Conservation (phyloP, 2,113 vertebrate genomes). For the Ophiodon elongatus region DNA sequence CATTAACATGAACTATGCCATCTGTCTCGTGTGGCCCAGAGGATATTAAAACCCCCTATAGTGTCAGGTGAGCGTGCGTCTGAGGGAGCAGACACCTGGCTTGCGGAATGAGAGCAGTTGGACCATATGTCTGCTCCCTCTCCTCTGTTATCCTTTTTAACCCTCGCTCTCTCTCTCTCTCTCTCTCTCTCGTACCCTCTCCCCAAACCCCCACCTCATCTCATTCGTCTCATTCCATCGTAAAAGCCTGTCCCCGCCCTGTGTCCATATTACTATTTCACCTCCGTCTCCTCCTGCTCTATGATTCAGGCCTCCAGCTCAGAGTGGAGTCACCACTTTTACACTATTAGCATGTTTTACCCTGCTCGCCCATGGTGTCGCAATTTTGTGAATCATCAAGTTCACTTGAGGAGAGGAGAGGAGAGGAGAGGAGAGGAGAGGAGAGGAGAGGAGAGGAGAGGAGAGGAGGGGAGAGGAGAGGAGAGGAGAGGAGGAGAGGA, state of each 20-base stretch:
- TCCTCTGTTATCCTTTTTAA: neutral
- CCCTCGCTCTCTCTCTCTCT: conserved; percentile 1
- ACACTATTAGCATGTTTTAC: conserved; percentile 39
- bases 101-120: conserved; percentile 64
- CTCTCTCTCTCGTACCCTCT: neutral
- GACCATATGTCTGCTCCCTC: conserved; percentile 75
- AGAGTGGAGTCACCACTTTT: conserved; percentile 36
- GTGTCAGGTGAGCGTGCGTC: conserved; percentile 57
- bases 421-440: too few relatives aligned
- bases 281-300: neutral
- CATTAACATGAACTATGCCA: conserved; percentile 70
- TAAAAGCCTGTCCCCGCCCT: neutral
- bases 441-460: too few relatives aligned
- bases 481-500: too few relatives aligned
- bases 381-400: conserved; percentile 49
- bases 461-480: too few relatives aligned
- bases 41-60: conserved; percentile 58
- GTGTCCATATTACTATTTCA: neutral
- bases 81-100: conserved; percentile 74
- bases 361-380: conserved; percentile 43
- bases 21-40: conserved; percentile 60
- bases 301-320: neutral
- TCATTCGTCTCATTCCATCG: neutral
- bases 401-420: too few relatives aligned
- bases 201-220: neutral